Conservation (phyloP, 2,888 invertebrate genomes). For the Cerastis leucographa region DNA sequence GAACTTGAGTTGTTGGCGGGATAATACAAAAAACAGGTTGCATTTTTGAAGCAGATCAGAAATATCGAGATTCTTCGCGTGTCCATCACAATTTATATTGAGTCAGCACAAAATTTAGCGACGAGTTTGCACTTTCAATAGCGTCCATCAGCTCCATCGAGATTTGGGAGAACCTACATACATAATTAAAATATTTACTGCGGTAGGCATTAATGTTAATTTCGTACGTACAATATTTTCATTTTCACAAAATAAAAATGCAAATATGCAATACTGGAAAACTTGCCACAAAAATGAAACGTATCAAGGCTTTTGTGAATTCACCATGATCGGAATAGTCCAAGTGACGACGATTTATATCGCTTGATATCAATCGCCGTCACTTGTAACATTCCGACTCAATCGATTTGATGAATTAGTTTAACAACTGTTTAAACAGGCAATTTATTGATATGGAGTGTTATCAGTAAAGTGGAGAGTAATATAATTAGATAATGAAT, state of each 20-base stretch:
- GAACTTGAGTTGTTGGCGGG: neutral
- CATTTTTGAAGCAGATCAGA: neutral
- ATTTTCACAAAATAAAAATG: neutral
- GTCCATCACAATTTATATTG: too few relatives aligned
- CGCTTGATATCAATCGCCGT: neutral
- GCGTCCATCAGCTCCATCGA: too few relatives aligned
- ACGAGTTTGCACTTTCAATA: too few relatives aligned
- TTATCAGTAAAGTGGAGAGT: constrained; percentile 26
- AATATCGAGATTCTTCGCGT: neutral
- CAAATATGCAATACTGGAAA: neutral
- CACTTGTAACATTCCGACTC: constrained; percentile 21
- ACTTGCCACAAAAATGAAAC: neutral
- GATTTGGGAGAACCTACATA: neutral
- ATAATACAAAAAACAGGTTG: neutral
- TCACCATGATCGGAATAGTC: neutral
- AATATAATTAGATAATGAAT: constrained; percentile 22
- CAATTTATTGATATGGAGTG: constrained; percentile 26
- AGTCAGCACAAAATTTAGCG: too few relatives aligned
- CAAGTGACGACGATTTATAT: too few relatives aligned
- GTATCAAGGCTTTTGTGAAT: neutral
- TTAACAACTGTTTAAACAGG: constrained; percentile 14
- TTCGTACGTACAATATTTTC: neutral
- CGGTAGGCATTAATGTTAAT: neutral
- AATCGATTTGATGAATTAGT: constrained; percentile 17
- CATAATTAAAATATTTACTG: neutral